phyloP scores from a whole-genome alignment of 2,113 vertebrate genomes.

The Haemorhous mexicanus region DNA sequence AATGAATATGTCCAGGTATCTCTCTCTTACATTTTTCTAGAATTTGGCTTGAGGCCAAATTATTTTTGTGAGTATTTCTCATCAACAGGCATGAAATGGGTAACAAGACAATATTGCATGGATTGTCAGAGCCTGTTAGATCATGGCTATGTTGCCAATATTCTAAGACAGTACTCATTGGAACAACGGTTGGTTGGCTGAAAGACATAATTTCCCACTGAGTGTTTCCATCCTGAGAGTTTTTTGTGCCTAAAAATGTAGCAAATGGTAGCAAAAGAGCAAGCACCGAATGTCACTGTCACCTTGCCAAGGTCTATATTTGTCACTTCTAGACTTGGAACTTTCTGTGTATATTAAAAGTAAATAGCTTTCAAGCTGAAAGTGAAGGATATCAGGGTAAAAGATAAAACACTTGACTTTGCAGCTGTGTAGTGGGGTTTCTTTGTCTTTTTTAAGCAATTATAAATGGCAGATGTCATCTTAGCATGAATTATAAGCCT shows the following conservation, averaged over 20 bases:
- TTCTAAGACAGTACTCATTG: background rate
- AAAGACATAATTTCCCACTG: background rate
- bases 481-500: constrained; percentile 1
- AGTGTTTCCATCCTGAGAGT: background rate
- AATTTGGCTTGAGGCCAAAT: background rate
- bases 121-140: background rate
- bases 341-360: background rate
- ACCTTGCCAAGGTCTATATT: constrained; percentile 39
- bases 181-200: background rate
- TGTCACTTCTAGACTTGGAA: background rate
- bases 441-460: constrained; percentile 4
- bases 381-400: background rate
- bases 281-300: constrained; percentile 13
- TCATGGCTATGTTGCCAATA: background rate
- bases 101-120: background rate
- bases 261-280: background rate
- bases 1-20: background rate
- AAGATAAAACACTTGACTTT: background rate
- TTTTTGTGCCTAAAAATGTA: constrained; percentile 8
- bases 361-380: background rate
- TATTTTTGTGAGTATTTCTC: background rate
- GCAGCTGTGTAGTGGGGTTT: background rate
- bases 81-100: background rate
- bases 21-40: background rate
- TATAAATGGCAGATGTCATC: constrained; percentile 47